Evolutionary conservation across 2,113 vertebrate species (phyloP).

Genomic region (Sander lucioperca): DNA sequence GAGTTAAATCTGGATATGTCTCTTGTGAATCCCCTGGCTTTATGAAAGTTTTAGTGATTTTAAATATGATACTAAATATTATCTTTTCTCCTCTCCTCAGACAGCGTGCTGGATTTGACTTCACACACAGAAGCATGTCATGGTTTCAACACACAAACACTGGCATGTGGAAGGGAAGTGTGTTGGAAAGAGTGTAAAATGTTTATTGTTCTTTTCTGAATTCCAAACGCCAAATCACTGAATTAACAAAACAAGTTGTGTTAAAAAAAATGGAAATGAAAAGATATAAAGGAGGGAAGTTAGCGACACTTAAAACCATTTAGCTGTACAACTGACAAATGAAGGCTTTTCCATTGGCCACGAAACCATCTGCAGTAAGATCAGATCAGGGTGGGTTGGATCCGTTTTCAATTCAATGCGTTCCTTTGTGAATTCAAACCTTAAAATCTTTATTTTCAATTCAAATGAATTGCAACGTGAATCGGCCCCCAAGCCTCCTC

Average conservation of each 20-base stretch:
- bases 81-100: not conserved
- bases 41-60: not conserved
- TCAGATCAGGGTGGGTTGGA: constrained; percentile 2
- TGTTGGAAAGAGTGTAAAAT: constrained; percentile 82
- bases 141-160: not conserved
- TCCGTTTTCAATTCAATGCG: not conserved
- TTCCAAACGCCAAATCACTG: constrained; percentile 72
- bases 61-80: not conserved
- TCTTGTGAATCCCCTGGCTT: not conserved
- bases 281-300: constrained; percentile 59
- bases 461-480: not conserved
- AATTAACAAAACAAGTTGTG: constrained; percentile 74
- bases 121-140: not conserved
- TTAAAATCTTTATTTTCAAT: not conserved
- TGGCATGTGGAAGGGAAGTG: constrained; percentile 35
- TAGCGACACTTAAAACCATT: constrained; percentile 59
- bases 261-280: constrained; percentile 73
- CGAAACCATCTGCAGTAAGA: constrained; percentile 24
- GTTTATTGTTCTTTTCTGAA: constrained; percentile 80
- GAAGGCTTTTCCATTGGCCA: constrained; percentile 5
- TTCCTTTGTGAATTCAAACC: not conserved
- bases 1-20: not conserved
- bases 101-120: not conserved
- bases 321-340: constrained; percentile 61
- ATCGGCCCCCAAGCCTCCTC: not conserved